phyloP scores from a whole-genome alignment of 2,113 vertebrate genomes.

The Phalacrocorax carbo region DNA sequence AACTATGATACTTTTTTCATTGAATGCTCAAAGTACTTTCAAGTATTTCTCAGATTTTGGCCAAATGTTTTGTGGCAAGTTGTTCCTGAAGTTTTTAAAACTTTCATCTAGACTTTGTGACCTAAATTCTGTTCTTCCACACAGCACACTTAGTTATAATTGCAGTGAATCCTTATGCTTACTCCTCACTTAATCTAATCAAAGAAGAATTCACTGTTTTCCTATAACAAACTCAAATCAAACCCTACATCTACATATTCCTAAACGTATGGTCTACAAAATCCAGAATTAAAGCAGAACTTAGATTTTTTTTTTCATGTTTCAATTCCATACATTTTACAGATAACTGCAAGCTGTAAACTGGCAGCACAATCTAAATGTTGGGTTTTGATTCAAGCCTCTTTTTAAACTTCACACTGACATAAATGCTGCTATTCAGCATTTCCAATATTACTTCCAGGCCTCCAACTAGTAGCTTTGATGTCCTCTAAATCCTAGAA shows the following conservation, averaged over 20 bases:
- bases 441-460: conserved; percentile 36
- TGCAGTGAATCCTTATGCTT: background rate
- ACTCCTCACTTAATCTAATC: background rate
- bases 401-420: background rate
- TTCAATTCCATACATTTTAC: background rate
- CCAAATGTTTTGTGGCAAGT: background rate
- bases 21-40: background rate
- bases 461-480: background rate
- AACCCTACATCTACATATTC: background rate
- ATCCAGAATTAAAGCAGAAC: background rate
- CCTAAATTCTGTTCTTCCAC: background rate
- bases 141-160: background rate
- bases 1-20: background rate
- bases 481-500: conserved; percentile 36
- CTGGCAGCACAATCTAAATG: background rate
- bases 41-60: background rate
- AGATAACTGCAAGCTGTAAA: background rate
- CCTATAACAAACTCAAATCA: background rate
- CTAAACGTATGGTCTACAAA: background rate
- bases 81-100: background rate
- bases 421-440: background rate
- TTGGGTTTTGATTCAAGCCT: background rate
- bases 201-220: background rate
- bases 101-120: background rate
- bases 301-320: background rate